Evolutionary conservation across 2,797 vertebrate genomes (phyloP).

Genomic region (Pterois miles): DNA sequence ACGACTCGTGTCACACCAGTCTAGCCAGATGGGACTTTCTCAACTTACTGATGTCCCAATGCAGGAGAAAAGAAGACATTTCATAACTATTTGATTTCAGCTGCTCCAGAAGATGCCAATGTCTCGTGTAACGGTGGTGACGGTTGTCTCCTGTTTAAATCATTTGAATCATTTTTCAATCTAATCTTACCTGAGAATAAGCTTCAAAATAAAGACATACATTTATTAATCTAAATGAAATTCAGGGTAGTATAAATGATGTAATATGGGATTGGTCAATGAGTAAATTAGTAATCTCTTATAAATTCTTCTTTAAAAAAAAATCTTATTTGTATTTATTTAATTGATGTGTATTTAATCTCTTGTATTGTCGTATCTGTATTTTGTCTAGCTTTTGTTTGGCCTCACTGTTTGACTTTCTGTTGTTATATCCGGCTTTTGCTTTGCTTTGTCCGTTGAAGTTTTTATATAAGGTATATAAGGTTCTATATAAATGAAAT

Average conservation of each 20-base stretch:
- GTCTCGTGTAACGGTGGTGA: constrained; percentile 4
- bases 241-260: not conserved
- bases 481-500: too few species aligned
- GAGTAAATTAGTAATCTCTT: not conserved
- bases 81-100: constrained; percentile 41
- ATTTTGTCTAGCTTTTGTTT: too few species aligned
- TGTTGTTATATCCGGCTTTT: too few species aligned
- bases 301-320: too few species aligned
- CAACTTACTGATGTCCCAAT: constrained; percentile 45
- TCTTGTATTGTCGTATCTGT: too few species aligned
- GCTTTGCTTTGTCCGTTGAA: too few species aligned
- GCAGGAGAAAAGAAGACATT: constrained; percentile 25
- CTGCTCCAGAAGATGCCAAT: constrained; percentile 5
- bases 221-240: not conserved
- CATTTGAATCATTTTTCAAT: not conserved
- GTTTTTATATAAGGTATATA: too few species aligned
- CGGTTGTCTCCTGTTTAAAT: not conserved
- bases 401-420: too few species aligned
- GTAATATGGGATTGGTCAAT: not conserved
- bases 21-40: constrained; percentile 22
- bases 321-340: not conserved
- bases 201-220: not conserved
- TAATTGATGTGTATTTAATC: not conserved
- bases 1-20: not conserved
- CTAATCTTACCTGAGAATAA: not conserved